These are phyloP conservation scores for Austrolebias charrua DNA, from an alignment of 2,797 vertebrate species.

Conservation along the genomic window DNA sequence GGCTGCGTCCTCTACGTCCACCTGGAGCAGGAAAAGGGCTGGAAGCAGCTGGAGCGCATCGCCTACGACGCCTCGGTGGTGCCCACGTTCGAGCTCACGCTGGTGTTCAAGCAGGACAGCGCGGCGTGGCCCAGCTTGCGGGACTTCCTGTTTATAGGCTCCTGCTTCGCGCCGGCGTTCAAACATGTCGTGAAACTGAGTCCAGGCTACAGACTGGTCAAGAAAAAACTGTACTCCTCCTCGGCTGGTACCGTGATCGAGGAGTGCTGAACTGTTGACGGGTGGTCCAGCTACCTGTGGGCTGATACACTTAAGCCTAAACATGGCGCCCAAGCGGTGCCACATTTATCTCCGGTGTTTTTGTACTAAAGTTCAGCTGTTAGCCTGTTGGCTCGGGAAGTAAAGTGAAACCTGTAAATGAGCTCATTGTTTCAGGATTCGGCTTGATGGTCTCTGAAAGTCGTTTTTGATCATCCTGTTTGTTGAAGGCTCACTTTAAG, in stretches of 20 bases:
- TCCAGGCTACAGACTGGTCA: constrained; percentile 86
- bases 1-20: constrained; percentile 85
- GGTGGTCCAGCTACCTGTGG: constrained; percentile 29
- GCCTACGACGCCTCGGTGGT: constrained; percentile 82
- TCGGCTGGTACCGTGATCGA: constrained; percentile 84
- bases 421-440: constrained; percentile 30
- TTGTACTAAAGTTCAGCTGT: constrained; percentile 54
- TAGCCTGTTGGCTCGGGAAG: constrained; percentile 25
- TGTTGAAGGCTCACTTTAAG: constrained; percentile 6
- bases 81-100: constrained; percentile 88
- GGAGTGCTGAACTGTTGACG: constrained; percentile 78
- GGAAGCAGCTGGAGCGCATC: constrained; percentile 84
- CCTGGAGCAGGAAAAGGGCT: constrained; percentile 83
- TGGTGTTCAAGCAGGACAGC: constrained; percentile 89
- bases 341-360: constrained; percentile 57
- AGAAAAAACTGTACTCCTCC: constrained; percentile 88
- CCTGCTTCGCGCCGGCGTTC: constrained; percentile 81
- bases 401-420: constrained; percentile 1
- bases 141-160: constrained; percentile 83
- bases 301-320: constrained; percentile 67
- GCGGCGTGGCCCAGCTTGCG: constrained; percentile 84
- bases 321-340: constrained; percentile 52
- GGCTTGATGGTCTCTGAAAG: constrained; percentile 31
- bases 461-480: not conserved
- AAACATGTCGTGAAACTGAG: constrained; percentile 83